Base-by-base conservation (phyloP, 2,888 invertebrate species). In the Polydesmus complanatus region DNA sequence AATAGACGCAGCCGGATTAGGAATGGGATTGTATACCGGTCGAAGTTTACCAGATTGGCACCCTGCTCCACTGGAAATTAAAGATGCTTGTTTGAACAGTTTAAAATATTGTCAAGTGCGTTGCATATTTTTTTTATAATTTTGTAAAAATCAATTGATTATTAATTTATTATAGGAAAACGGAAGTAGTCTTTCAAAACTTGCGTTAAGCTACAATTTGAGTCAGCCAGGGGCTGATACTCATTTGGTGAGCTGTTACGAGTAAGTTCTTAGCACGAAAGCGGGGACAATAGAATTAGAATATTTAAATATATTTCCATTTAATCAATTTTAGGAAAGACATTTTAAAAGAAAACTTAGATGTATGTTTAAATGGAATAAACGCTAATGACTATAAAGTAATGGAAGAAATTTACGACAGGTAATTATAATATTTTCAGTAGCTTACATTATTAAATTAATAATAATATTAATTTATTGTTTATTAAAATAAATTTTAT, bases 1-100 rank as follows among this genome's bases (percentile, higher is more conserved):
- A 19, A 83, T 95, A 26, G 89, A 88, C 72, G 92, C 91, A 0
- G 83, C 90, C 0, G 82, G 84, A 0, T 83, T 86, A 14, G 84
- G 83, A 1, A 84, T 93, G 86, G 90, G 92, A 1, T 77, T 94
- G 23, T 77, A 94, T 37, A 83, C 86, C 5, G 85, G 82, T 71
- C 72, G 73, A 49, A 89, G 88, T 0, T 85, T 88, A 0, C 85
- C 80, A 64, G 68, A 73, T 0, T 93, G 92, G 92, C 91, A 93
- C 75, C 86, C 88, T 1, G 88, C 88, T 1, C 73, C 76, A 25
- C 77, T 81, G 22, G 77, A 82, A 55, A 77, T 82, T 11, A 85
- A 83, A 71, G 73, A 76, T 27, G 70, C 79, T 37, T 85, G 86
- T 71, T 72, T 70, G 53, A 72, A 79, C 67, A 87, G 88, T 1